A percentile compares a stretch with the other conserved stretches of the same genome.
phyloP scores from a whole-genome alignment of 2,797 vertebrate species.

The Molossus molossus region DNA sequence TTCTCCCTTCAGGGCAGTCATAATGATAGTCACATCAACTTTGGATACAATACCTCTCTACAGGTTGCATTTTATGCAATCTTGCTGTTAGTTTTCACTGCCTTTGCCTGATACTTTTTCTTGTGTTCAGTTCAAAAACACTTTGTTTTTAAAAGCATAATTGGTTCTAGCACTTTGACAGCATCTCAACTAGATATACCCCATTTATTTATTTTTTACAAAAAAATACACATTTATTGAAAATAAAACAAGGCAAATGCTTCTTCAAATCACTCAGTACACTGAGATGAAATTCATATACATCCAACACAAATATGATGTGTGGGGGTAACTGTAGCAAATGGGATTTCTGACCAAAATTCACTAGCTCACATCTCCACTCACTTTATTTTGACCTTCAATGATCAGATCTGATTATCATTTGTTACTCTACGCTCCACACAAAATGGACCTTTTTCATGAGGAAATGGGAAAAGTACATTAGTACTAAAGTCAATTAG shows the following conservation, averaged over 20 bases:
- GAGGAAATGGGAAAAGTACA: not conserved
- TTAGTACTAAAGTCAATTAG: not conserved
- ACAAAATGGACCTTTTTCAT: not conserved
- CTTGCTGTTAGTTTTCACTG: not conserved
- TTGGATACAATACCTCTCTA: not conserved
- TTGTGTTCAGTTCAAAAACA: constrained; percentile 40
- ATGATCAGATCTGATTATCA: constrained; percentile 12
- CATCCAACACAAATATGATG: not conserved
- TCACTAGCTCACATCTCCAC: not conserved
- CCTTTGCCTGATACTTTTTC: not conserved
- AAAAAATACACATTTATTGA: constrained; percentile 48
- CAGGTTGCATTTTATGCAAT: not conserved
- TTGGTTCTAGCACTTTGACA: constrained; percentile 50
- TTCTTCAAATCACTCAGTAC: constrained; percentile 13
- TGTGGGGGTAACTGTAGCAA: not conserved
- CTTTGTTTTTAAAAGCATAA: not conserved
- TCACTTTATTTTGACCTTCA: constrained; percentile 13
- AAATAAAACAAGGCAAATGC: constrained; percentile 63
- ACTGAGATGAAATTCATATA: constrained; percentile 57
- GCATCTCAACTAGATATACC: constrained; percentile 33
- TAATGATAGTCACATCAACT: not conserved
- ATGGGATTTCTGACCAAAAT: constrained; percentile 38
- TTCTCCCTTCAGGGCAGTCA: not conserved
- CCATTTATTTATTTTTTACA: constrained; percentile 57
- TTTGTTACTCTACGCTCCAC: not conserved